Evolutionary conservation across 2,888 invertebrate genomes (phyloP).

Genomic region (Protonemura montana): DNA sequence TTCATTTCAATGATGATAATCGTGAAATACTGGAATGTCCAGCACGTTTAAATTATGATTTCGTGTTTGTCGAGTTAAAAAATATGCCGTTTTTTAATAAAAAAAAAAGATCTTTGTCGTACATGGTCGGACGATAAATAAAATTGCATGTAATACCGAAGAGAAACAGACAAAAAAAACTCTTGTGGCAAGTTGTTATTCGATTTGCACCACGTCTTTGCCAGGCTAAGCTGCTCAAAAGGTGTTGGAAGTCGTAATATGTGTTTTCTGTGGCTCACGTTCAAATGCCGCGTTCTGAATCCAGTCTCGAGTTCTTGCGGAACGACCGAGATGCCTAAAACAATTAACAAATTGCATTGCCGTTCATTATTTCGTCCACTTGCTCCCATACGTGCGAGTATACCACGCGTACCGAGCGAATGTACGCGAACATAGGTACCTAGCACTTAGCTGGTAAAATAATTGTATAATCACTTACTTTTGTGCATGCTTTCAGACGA

Average conservation of each 20-base stretch:
- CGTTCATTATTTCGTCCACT: neutral
- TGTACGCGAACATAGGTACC: neutral
- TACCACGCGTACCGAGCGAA: too few relatives aligned
- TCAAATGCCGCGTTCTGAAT: neutral
- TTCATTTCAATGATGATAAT: neutral
- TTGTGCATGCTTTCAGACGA: neutral
- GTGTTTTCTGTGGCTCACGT: neutral
- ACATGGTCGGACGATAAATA: neutral
- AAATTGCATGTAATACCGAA: too few relatives aligned
- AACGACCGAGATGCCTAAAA: too few relatives aligned
- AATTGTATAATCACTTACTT: neutral
- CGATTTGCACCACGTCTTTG: too few relatives aligned
- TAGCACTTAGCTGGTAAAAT: neutral
- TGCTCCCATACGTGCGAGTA: neutral
- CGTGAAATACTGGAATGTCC: conserved; percentile 4
- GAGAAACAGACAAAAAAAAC: too few relatives aligned
- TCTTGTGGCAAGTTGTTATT: too few relatives aligned
- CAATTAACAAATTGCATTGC: neutral
- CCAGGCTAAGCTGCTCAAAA: neutral
- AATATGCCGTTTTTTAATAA: too few relatives aligned
- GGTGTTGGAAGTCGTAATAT: neutral
- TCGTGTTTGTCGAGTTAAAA: too few relatives aligned
- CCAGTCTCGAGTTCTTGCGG: neutral
- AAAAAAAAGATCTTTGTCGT: too few relatives aligned
- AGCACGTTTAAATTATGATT: neutral